Conservation (phyloP, 2,888 invertebrate species). For the Drepana falcataria region DNA sequence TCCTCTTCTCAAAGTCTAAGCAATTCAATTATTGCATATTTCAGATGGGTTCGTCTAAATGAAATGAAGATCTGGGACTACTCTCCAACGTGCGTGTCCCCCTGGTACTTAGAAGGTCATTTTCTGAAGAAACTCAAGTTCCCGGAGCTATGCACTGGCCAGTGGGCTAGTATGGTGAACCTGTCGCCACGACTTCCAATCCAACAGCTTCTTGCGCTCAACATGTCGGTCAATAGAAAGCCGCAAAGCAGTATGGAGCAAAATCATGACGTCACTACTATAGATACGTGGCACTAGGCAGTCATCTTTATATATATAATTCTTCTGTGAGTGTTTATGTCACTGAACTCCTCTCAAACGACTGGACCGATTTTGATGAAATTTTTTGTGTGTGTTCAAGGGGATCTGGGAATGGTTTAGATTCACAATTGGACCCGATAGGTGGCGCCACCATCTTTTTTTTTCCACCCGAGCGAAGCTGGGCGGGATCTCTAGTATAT, state of each 20-base stretch:
- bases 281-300: slow-evolving; percentile 52
- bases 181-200: slow-evolving; percentile 82
- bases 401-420: too few relatives aligned
- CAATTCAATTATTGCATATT: slow-evolving; percentile 14
- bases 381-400: too few relatives aligned
- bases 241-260: slow-evolving; percentile 72
- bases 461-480: too few relatives aligned
- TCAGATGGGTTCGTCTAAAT: slow-evolving; percentile 83
- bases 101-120: slow-evolving; percentile 84
- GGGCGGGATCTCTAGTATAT: too few relatives aligned
- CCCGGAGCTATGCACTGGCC: slow-evolving; percentile 85
- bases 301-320: background rate
- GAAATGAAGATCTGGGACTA: slow-evolving; percentile 84
- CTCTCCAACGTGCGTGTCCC: slow-evolving; percentile 84
- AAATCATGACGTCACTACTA: slow-evolving; percentile 59
- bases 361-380: too few relatives aligned
- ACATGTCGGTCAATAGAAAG: slow-evolving; percentile 71
- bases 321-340: too few relatives aligned
- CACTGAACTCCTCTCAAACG: too few relatives aligned
- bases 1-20: too few relatives aligned
- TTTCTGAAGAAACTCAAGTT: slow-evolving; percentile 83
- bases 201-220: slow-evolving; percentile 67
- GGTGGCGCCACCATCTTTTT: too few relatives aligned
- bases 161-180: slow-evolving; percentile 88
- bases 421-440: too few relatives aligned